phyloP scores from a whole-genome alignment of 92 coral and sea anemone genomes.

The Parazoanthus atlanticus region DNA sequence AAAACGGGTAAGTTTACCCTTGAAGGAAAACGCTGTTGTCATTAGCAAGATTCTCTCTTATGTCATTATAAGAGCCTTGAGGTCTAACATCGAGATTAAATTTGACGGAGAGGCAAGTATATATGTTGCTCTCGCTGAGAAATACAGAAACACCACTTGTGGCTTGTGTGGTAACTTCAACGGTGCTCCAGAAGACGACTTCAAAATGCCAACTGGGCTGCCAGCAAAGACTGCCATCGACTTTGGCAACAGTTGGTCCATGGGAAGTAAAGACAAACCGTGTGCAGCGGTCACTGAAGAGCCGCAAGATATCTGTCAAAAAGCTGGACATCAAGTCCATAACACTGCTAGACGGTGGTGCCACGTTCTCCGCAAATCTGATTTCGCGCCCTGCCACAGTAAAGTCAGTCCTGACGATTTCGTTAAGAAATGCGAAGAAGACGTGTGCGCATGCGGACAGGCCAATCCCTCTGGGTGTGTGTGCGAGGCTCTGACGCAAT shows the following conservation, averaged over 20 bases:
- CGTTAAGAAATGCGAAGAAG: conserved; percentile 56
- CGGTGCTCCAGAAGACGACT: conserved; percentile 66
- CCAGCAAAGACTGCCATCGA: conserved; percentile 47
- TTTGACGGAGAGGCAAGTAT: conserved; percentile 67
- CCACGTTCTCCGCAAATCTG: conserved; percentile 38
- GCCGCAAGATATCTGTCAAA: conserved; percentile 47
- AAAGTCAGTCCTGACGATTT: conserved; percentile 55
- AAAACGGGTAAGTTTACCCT: conserved; percentile 52
- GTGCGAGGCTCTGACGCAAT: conserved; percentile 72
- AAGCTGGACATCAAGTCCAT: conserved; percentile 21
- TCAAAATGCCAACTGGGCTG: conserved; percentile 43
- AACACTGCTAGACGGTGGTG: conserved; percentile 48
- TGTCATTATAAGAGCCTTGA: conserved; percentile 59
- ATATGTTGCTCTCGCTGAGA: conserved; percentile 52
- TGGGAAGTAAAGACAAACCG: conserved; percentile 46
- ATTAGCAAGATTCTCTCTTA: conserved; percentile 55
- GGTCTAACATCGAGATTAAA: conserved; percentile 57
- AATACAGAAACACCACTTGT: conserved; percentile 65
- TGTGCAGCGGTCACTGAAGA: conserved; percentile 46
- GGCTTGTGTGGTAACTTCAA: conserved; percentile 79
- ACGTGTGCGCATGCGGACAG: conserved; percentile 67
- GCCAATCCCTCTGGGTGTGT: conserved; percentile 59
- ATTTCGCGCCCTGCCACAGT: conserved; percentile 55
- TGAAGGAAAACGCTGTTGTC: conserved; percentile 58
- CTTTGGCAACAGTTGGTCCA: conserved; percentile 68